A percentile compares a stretch with the other conserved stretches of the same genome.
These are phyloP conservation scores for Nephotettix cincticeps DNA, from an alignment of 1,140 invertebrate genomes.

Conservation along the genomic window DNA sequence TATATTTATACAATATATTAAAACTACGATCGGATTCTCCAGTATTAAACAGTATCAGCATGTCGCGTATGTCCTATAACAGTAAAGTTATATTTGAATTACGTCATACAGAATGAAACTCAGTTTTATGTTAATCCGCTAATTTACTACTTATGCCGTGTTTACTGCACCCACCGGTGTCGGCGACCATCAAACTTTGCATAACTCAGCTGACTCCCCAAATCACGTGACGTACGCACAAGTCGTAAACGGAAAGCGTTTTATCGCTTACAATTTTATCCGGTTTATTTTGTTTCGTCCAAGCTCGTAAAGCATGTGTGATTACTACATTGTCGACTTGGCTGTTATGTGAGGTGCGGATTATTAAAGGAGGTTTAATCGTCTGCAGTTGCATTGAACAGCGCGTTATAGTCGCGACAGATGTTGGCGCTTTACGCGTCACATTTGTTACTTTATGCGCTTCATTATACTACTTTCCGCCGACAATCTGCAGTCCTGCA, in stretches of 20 bases:
- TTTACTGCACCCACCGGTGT: too few species aligned
- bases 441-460: conserved; percentile 6
- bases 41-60: too few species aligned
- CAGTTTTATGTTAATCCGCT: too few species aligned
- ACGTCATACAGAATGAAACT: too few species aligned
- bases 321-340: neutral
- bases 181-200: too few species aligned
- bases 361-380: neutral
- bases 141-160: too few species aligned
- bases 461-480: neutral
- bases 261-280: conserved; percentile 12
- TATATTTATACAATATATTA: too few species aligned
- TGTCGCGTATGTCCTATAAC: too few species aligned
- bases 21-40: too few species aligned
- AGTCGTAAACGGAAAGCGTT: neutral
- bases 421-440: neutral
- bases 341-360: neutral
- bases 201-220: too few species aligned
- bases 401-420: neutral
- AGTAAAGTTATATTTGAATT: too few species aligned
- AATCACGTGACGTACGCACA: neutral
- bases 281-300: neutral
- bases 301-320: neutral
- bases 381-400: conserved; percentile 2
- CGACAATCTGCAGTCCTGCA: neutral